Conservation (phyloP, 2,888 invertebrate genomes). For the Amiota communis region DNA sequence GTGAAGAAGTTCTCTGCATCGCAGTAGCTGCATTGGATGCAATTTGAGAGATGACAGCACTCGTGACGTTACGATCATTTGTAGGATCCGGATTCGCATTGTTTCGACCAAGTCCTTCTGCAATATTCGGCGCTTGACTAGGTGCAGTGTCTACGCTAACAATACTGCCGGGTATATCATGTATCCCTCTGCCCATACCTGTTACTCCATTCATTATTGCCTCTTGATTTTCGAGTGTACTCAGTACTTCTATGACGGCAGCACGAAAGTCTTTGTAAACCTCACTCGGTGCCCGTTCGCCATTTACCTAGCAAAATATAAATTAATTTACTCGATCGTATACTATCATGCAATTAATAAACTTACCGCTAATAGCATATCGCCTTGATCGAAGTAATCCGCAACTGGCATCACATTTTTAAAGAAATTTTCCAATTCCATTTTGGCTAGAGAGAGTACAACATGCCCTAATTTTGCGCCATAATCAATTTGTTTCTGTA, state of each 20-base stretch:
- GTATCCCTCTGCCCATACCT: slow-evolving; percentile 75
- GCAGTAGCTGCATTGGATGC: slow-evolving; percentile 52
- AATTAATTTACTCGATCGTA: neutral
- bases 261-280: slow-evolving; percentile 90
- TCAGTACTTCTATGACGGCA: slow-evolving; percentile 84
- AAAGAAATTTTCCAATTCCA: slow-evolving; percentile 92
- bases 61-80: slow-evolving; percentile 47
- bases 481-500: slow-evolving; percentile 92
- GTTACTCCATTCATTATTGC: slow-evolving; percentile 78
- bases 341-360: neutral
- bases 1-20: slow-evolving; percentile 26
- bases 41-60: slow-evolving; percentile 51
- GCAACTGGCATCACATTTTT: slow-evolving; percentile 92
- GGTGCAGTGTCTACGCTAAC: slow-evolving; percentile 78
- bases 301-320: slow-evolving; percentile 83
- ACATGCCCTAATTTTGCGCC: slow-evolving; percentile 89
- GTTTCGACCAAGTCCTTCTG: slow-evolving; percentile 46
- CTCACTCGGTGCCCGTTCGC: slow-evolving; percentile 88
- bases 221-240: slow-evolving; percentile 79
- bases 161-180: slow-evolving; percentile 79
- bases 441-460: slow-evolving; percentile 85
- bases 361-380: slow-evolving; percentile 81
- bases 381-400: slow-evolving; percentile 91
- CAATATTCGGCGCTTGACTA: slow-evolving; percentile 71
- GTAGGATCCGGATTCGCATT: slow-evolving; percentile 39